A percentile compares a stretch with the other conserved stretches of the same genome.
phyloP scores from a whole-genome alignment of 1,140 invertebrate genomes.

The Drosophila arawakana region DNA sequence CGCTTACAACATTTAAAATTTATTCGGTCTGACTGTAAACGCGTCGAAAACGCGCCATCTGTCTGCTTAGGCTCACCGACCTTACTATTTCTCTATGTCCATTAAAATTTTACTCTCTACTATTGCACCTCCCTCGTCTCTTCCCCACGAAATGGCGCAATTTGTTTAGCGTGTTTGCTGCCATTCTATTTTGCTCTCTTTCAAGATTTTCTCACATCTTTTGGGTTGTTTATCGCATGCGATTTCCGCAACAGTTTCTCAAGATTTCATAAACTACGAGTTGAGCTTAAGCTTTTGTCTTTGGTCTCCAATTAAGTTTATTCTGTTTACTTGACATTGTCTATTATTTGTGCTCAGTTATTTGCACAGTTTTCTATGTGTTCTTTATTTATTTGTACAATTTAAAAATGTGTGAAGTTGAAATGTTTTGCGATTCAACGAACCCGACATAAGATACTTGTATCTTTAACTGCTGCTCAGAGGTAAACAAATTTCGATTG shows the following conservation, averaged over 20 bases:
- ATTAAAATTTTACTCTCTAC: constrained; percentile 38
- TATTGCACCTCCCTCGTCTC: neutral
- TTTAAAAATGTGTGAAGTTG: neutral
- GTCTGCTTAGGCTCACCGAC: constrained; percentile 33
- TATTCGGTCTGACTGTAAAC: constrained; percentile 36
- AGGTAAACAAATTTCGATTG: constrained; percentile 6
- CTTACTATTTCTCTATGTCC: constrained; percentile 27
- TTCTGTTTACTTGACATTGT: neutral
- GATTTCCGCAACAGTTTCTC: neutral
- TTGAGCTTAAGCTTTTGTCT: neutral
- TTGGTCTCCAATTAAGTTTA: neutral
- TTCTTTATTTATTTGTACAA: constrained; percentile 1
- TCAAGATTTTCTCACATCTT: constrained; percentile 36
- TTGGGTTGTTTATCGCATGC: constrained; percentile 15
- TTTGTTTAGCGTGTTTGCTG: constrained; percentile 56
- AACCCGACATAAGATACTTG: constrained; percentile 14
- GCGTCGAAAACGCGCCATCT: constrained; percentile 47
- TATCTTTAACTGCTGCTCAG: constrained; percentile 13
- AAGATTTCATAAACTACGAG: neutral
- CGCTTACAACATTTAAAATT: constrained; percentile 25
- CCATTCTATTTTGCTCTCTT: constrained; percentile 30
- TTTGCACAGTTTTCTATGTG: neutral
- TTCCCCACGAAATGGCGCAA: constrained; percentile 52
- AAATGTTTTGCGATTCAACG: neutral
- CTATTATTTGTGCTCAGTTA: neutral